phyloP scores from a whole-genome alignment of 2,797 vertebrate genomes.

The Sylvilagus floridanus region DNA sequence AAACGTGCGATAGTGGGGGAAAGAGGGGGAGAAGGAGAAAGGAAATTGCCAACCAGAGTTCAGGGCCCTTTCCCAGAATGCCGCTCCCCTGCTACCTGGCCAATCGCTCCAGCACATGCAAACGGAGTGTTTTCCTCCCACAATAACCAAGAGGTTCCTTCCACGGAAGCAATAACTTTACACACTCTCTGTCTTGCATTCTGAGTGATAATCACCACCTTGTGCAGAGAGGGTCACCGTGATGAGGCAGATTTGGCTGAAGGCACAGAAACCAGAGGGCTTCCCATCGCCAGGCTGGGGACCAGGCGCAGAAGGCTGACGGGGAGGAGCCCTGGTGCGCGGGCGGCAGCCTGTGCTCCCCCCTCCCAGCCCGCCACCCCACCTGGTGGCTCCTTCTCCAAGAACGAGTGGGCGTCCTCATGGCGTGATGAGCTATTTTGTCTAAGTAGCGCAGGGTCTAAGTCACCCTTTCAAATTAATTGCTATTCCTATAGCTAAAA shows the following conservation, averaged over 20 bases:
- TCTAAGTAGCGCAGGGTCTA: conserved; percentile 79
- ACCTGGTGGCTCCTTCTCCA: not conserved
- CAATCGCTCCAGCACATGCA: accelerated
- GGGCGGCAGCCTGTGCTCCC: not conserved
- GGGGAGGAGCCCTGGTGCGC: not conserved
- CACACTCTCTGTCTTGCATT: not conserved
- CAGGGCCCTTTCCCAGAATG: not conserved
- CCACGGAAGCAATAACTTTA: not conserved
- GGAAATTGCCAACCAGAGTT: not conserved
- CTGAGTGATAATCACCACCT: not conserved
- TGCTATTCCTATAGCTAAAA: conserved; percentile 90
- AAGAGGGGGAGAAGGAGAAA: not conserved
- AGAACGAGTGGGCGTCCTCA: conserved; percentile 36
- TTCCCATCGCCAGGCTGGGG: not conserved
- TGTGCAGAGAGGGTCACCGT: accelerated
- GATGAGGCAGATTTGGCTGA: not conserved
- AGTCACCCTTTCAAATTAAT: conserved; percentile 90
- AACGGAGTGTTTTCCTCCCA: not conserved
- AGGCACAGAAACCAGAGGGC: not conserved
- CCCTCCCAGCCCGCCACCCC: not conserved
- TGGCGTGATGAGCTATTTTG: conserved; percentile 47
- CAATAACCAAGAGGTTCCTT: not conserved
- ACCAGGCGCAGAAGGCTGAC: accelerated
- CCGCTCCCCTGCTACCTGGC: accelerated
- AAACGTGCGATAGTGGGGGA: accelerated